A percentile compares a stretch with the other conserved stretches of the same genome.
Conservation (phyloP, 2,113 vertebrate genomes). For the Theristicus caerulescens region DNA sequence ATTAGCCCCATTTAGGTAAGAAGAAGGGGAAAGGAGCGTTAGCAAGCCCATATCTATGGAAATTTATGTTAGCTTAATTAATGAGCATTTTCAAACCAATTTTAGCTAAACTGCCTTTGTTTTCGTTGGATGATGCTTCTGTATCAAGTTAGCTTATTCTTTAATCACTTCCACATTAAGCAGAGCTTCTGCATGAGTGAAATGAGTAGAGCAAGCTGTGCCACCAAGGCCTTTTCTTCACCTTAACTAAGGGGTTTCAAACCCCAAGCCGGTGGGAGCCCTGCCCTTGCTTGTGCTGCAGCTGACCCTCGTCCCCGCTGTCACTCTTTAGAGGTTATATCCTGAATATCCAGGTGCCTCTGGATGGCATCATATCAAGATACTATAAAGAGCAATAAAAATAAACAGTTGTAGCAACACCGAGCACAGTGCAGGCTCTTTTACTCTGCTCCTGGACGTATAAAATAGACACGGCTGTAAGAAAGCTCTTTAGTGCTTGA, state of each 20-base stretch:
- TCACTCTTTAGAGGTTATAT: fast-evolving
- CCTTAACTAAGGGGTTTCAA: background rate
- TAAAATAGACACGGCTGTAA: background rate
- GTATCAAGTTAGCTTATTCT: background rate
- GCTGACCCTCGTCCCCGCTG: background rate
- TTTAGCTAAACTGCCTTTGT: conserved; percentile 10
- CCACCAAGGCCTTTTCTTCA: background rate
- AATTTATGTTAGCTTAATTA: background rate
- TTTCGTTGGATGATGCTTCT: background rate
- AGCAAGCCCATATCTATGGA: background rate
- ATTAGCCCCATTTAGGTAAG: background rate
- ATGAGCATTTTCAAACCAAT: background rate
- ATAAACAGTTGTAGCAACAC: background rate
- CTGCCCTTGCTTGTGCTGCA: background rate
- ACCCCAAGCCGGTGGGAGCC: background rate
- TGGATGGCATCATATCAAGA: background rate
- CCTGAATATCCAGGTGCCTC: background rate
- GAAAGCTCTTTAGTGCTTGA: background rate
- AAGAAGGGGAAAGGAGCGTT: background rate
- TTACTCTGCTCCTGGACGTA: background rate
- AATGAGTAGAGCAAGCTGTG: background rate
- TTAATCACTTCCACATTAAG: background rate
- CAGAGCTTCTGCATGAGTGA: background rate
- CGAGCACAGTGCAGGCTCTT: background rate
- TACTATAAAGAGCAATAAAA: background rate